phyloP scores from a whole-genome alignment of 2,888 invertebrate species.

The Toxonevra muliebris region DNA sequence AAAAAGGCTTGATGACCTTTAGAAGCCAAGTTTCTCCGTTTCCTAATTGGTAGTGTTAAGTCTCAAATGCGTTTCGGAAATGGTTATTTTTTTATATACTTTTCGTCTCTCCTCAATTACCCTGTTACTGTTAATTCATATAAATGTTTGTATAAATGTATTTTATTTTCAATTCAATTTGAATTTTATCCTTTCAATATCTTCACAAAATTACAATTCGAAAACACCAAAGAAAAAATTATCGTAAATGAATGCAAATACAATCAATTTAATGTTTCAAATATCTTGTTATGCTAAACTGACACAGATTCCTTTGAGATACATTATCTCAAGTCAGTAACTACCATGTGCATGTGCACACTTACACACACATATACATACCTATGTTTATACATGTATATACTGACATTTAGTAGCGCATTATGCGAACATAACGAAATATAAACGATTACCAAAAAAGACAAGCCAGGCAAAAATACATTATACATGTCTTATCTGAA shows the following conservation, averaged over 20 bases:
- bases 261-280: constrained; percentile 59
- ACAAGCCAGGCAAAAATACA: constrained; percentile 47
- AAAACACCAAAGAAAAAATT: too few species aligned
- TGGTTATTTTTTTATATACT: too few species aligned
- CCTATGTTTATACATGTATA: constrained; percentile 4
- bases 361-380: constrained; percentile 21
- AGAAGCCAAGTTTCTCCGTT: too few species aligned
- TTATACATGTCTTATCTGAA: constrained; percentile 59
- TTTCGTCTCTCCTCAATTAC: too few species aligned
- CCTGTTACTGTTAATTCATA: too few species aligned
- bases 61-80: too few species aligned
- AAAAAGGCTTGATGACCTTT: too few species aligned
- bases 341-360: constrained; percentile 22
- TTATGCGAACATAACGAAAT: constrained; percentile 44
- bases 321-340: constrained; percentile 47
- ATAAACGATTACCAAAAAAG: constrained; percentile 51
- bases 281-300: constrained; percentile 60
- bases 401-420: constrained; percentile 38
- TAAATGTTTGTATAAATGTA: too few species aligned
- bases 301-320: constrained; percentile 60
- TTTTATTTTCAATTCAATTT: too few species aligned
- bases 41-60: too few species aligned
- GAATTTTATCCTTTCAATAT: too few species aligned
- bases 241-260: constrained; percentile 52
- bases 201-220: too few species aligned